A percentile compares a stretch with the other conserved stretches of the same genome.
phyloP scores from a whole-genome alignment of 2,888 invertebrate genomes.

The Lasioglossum vierecki region DNA sequence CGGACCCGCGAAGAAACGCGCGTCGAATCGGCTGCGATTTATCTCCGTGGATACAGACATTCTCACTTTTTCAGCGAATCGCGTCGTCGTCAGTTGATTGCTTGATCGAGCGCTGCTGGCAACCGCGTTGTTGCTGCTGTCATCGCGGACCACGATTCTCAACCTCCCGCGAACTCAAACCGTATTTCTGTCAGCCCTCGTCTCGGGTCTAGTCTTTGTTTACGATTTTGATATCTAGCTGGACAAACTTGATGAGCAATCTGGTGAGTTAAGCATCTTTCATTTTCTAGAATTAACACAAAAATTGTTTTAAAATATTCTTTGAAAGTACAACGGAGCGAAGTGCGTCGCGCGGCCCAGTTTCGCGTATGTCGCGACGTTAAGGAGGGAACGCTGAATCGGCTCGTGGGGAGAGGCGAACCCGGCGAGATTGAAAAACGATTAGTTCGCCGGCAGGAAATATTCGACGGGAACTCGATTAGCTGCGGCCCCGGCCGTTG shows the following conservation, averaged over 20 bases:
- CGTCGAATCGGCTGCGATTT: not conserved
- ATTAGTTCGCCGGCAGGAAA: slow-evolving; percentile 12
- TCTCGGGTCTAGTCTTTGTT: no score
- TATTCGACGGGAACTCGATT: slow-evolving; percentile 1
- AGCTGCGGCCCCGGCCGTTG: not conserved
- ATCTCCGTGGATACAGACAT: not conserved
- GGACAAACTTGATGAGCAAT: no score
- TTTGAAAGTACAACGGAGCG: not conserved
- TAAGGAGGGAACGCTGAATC: not conserved
- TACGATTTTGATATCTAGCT: no score
- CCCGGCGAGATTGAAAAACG: slow-evolving; percentile 11
- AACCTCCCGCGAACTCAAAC: not conserved
- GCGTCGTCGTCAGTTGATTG: not conserved
- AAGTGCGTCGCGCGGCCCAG: not conserved
- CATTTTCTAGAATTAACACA: no score
- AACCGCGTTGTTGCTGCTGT: not conserved
- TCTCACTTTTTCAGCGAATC: not conserved
- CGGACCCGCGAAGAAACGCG: not conserved
- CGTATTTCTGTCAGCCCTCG: no score
- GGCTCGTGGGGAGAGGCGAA: not conserved
- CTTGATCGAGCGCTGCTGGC: not conserved
- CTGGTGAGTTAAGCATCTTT: no score
- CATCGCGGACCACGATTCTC: not conserved
- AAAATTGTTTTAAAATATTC: not conserved
- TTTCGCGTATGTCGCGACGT: not conserved